phyloP scores from a whole-genome alignment of 1,140 invertebrate species.

The Bombus sibiricus region DNA sequence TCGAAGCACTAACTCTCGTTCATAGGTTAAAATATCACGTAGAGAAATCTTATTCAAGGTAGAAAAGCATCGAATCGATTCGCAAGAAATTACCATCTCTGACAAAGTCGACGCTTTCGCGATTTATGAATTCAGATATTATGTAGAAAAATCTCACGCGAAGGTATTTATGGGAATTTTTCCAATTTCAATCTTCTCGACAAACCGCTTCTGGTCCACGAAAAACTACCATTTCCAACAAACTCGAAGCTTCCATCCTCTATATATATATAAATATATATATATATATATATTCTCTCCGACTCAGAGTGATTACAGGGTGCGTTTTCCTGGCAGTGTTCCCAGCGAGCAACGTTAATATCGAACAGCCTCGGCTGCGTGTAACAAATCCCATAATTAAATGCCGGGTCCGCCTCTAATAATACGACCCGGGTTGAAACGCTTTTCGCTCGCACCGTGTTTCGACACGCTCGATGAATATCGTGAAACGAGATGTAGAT shows the following conservation, averaged over 20 bases:
- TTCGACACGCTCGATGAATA: constrained; percentile 35
- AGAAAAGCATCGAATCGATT: background rate
- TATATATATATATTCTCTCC: background rate
- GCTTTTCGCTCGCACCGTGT: constrained; percentile 25
- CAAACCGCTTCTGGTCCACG: too few relatives aligned
- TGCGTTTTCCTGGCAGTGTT: constrained; percentile 26
- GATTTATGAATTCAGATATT: background rate
- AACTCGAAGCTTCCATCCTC: background rate
- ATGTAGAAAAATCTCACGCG: background rate
- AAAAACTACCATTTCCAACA: background rate
- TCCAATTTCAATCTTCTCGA: too few relatives aligned
- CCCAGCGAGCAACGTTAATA: constrained; percentile 12
- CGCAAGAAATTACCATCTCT: too few relatives aligned
- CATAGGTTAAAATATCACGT: too few relatives aligned
- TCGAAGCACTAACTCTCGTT: too few relatives aligned
- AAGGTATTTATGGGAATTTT: background rate
- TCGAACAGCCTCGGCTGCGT: background rate
- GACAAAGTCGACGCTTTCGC: background rate
- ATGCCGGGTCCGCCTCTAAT: constrained; percentile 38
- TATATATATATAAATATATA: background rate
- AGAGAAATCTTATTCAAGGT: background rate
- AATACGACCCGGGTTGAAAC: background rate
- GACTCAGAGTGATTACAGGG: constrained; percentile 18
- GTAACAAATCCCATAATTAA: constrained; percentile 50
- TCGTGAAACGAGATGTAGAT: constrained; percentile 49